These are phyloP conservation scores for Trichomalopsis sarcophagae DNA, from an alignment of 1,140 invertebrate genomes.

Conservation along the genomic window DNA sequence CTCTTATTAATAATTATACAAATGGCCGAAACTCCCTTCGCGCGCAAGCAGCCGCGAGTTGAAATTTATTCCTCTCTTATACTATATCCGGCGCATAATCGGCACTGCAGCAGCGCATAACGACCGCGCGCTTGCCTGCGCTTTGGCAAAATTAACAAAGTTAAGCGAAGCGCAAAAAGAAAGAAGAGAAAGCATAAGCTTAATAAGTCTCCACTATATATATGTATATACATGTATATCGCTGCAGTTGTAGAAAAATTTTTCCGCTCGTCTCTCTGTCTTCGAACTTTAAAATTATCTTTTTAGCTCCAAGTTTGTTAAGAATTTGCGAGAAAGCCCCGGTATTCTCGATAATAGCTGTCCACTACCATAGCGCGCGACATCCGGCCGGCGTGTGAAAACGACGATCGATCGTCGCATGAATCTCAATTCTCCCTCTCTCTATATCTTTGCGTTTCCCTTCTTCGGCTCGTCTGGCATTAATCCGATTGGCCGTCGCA, in stretches of 20 bases:
- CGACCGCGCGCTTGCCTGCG: not conserved
- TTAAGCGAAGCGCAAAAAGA: not conserved
- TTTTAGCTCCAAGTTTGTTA: not conserved
- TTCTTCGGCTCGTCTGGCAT: not conserved
- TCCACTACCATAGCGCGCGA: no score
- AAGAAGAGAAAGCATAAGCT: not conserved
- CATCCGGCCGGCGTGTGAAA: not conserved
- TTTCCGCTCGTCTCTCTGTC: not conserved
- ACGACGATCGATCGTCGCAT: not conserved
- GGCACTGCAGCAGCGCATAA: not conserved
- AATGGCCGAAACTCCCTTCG: no score
- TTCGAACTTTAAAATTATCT: slow-evolving; percentile 4
- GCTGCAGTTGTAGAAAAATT: slow-evolving; percentile 1
- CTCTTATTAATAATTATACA: no score
- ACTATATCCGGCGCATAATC: not conserved
- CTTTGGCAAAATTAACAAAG: slow-evolving; percentile 20
- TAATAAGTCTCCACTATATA: slow-evolving; percentile 1
- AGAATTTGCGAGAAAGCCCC: no score
- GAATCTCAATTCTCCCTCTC: slow-evolving; percentile 1
- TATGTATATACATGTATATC: not conserved
- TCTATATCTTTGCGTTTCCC: not conserved
- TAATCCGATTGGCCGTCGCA: slow-evolving; percentile 12
- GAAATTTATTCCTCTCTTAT: no score
- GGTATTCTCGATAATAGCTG: no score
- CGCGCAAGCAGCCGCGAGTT: no score